Base-by-base conservation (phyloP, 2,113 vertebrate genomes). In the Turnix velox region DNA sequence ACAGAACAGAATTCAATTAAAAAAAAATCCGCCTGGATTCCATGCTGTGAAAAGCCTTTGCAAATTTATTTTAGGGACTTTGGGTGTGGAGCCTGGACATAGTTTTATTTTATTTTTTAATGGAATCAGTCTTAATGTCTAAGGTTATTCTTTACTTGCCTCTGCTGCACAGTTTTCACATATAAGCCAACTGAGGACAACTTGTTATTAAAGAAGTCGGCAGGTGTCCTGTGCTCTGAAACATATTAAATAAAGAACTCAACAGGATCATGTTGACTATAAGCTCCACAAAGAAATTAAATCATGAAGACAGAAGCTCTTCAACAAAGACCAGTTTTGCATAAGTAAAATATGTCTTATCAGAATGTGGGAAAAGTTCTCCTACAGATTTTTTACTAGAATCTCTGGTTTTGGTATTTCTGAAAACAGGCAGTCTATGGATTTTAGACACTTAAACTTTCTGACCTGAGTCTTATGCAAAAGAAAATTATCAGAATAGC, bases 101-200 rank as follows among this genome's bases (percentile, higher is more conserved):
- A 91, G 78, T 80, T 96, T 96, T 94, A 74, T 93, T 96, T 94
- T 94, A 87, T 93, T 96, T 94, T 94, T 90, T 93, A 95, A 97
- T 93, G 77, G 91, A 95, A 96, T 96, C 80, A 66, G 67, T 93
- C 74, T 71, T 96, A 95, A 95, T 95, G 94, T 96, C 92, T 96
- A 81, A 97, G 95, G 94, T 97, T 96, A 97, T 96, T 95, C 93
- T 97, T 96, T 95, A 96, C 85, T 97, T 90, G 94, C 93, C 95
- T 96, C 94, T 92, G 95, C 84, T 96, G 93, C 95, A 95, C 92
- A 89, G 89, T 97, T 97, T 97, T 92, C 94, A 95, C 88, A 90
- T 97, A 90, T 87, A 97, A 95, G 81, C 63, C 95, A 87, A 77
- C 12, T 19, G 92, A 97, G 92, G 94, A 95, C 94, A 96, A 96